Conservation (phyloP, 2,888 invertebrate genomes). For the Drosophila mercatorum region DNA sequence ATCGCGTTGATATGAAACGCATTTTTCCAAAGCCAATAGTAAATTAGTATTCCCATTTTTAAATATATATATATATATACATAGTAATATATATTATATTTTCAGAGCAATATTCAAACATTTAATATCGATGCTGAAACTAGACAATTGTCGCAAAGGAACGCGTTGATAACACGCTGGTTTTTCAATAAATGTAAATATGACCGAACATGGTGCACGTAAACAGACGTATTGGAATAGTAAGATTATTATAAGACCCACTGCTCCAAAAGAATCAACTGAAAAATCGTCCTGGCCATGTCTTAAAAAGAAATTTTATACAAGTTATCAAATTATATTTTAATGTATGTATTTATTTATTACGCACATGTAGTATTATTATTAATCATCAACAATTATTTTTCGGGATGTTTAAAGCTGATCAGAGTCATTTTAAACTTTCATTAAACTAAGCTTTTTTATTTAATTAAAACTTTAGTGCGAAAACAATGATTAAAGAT, state of each 20-base stretch:
- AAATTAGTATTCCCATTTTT: background rate
- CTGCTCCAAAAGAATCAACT: background rate
- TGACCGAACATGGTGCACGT: slow-evolving; percentile 91
- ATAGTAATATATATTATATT: background rate
- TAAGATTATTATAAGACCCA: background rate
- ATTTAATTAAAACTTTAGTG: too few relatives aligned
- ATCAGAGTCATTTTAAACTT: too few relatives aligned
- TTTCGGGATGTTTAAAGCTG: too few relatives aligned
- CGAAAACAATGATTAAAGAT: too few relatives aligned
- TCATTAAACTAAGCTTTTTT: too few relatives aligned
- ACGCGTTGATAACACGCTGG: slow-evolving; percentile 92
- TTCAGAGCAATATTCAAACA: slow-evolving; percentile 62
- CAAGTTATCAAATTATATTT: too few relatives aligned
- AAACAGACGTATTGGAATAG: background rate
- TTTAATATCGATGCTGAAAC: slow-evolving; percentile 84
- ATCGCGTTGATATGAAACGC: slow-evolving; percentile 91
- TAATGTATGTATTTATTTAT: too few relatives aligned
- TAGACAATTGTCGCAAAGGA: slow-evolving; percentile 87
- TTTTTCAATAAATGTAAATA: slow-evolving; percentile 94
- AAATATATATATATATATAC: background rate
- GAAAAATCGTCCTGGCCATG: too few relatives aligned
- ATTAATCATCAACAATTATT: too few relatives aligned
- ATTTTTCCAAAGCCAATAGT: slow-evolving; percentile 90
- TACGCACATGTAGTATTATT: too few relatives aligned
- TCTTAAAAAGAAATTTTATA: too few relatives aligned